Base-by-base conservation (phyloP, 92 coral and sea anemone genomes). In the Epizoanthus illoricatus region DNA sequence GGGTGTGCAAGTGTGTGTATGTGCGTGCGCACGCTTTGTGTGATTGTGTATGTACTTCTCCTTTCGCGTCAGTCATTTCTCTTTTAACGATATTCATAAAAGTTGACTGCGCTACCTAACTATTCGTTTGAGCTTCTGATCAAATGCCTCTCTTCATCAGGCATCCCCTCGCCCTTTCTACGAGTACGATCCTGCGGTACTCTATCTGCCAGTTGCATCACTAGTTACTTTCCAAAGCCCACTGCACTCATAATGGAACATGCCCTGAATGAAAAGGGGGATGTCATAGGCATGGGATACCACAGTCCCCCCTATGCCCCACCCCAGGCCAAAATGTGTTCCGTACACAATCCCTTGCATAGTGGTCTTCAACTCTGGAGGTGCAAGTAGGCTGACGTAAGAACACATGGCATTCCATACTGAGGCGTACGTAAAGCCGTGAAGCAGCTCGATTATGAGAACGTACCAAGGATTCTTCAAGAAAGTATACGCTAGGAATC, bases 381-480 rank as follows among this genome's bases (percentile, higher is more conserved):
- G 65, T 23, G 89, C 63, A 13, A 86, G 39, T 12, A 43, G 36
- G 81, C 90, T 23, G 18, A 82, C 90, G 66, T 79, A 87, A 40
- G 86, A 87, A 16, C 81, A 57, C 17, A 81, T 64, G n/a, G 78
- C 66, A 55, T 81, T 81, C 90, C 90, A 87, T 86, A 81, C 81
- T 19, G 74, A 74, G 7, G 86, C 90, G 16, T 79, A 79, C 24
- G 86, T 87, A 24, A 87, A 59, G 1, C 90, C 90, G 28, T 87
- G 90, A 13, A 87, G 81, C 12, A 84, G 81, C 57, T 87, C 90
- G 4, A 87, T 81, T 21, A 75, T 75, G 17, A 87, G 67, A 6
- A 82, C 90, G 62, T 81, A 87, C 90, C 90, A 87, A 5, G 90
- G 90, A 47, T 87, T 63, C 36, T 75, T 17, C 0, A 87, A 86